Conservation (phyloP, 2,113 vertebrate species). For the Aspidoscelis tigris region DNA sequence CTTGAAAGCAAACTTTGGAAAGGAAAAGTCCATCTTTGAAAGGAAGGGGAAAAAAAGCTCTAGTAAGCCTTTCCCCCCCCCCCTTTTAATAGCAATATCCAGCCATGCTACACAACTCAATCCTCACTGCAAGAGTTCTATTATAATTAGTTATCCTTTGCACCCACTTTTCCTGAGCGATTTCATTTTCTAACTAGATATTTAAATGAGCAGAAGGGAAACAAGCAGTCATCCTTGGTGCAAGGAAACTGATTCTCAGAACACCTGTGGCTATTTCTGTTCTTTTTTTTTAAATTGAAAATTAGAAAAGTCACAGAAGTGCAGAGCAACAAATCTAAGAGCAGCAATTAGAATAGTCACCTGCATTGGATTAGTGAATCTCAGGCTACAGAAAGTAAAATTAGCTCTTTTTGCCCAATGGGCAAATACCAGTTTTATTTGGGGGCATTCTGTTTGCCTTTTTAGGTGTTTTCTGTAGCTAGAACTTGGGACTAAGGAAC, state of each 20-base stretch:
- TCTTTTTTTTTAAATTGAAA: background rate
- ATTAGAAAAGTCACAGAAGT: too few relatives aligned
- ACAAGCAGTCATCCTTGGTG: slow-evolving; percentile 19
- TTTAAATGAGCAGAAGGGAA: slow-evolving; percentile 58
- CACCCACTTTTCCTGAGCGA: slow-evolving; percentile 41
- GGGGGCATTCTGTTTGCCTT: too few relatives aligned
- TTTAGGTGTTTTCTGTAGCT: too few relatives aligned
- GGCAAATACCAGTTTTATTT: too few relatives aligned
- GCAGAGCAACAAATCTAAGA: too few relatives aligned
- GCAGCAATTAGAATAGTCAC: background rate
- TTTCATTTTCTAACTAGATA: slow-evolving; percentile 55
- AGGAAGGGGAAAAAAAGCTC: background rate
- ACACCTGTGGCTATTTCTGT: background rate
- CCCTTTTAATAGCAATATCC: slow-evolving; percentile 53
- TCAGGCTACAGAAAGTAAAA: background rate
- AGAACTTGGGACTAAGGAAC: too few relatives aligned
- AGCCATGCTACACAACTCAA: slow-evolving; percentile 53
- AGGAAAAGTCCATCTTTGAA: slow-evolving; percentile 17
- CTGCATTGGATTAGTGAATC: background rate
- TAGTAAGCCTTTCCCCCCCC: slow-evolving; percentile 31
- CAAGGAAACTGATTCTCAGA: background rate
- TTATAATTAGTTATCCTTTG: slow-evolving; percentile 61
- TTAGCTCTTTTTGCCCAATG: background rate
- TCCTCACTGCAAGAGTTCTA: slow-evolving; percentile 31
- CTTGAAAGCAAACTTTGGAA: slow-evolving; percentile 38